phyloP scores from a whole-genome alignment of 1,140 invertebrate genomes.

The Papilio polyxenes region DNA sequence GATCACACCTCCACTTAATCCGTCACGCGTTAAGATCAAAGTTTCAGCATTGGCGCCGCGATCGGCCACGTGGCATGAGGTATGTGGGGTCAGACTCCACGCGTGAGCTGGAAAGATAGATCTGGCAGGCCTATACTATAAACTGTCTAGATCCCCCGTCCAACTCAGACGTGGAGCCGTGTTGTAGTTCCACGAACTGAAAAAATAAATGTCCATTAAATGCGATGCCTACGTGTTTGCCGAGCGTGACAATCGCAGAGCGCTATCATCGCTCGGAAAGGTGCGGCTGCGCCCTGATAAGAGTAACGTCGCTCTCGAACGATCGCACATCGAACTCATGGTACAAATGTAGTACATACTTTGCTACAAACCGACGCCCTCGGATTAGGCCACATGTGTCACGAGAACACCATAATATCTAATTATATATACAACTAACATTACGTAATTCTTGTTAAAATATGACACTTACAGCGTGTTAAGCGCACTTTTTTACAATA shows the following conservation, averaged over 20 bases:
- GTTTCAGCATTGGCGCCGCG: neutral
- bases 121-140: slow-evolving; percentile 75
- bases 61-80: slow-evolving; percentile 40
- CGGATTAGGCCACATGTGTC: slow-evolving; percentile 57
- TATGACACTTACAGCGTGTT: slow-evolving; percentile 51
- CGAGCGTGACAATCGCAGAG: slow-evolving; percentile 60
- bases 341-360: neutral
- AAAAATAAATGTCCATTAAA: slow-evolving; percentile 50
- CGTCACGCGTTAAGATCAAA: slow-evolving; percentile 61
- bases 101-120: slow-evolving; percentile 82
- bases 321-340: slow-evolving; percentile 11
- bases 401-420: slow-evolving; percentile 61
- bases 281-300: slow-evolving; percentile 77
- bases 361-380: neutral
- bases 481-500: slow-evolving; percentile 16
- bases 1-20: slow-evolving; percentile 82
- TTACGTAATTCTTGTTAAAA: slow-evolving; percentile 64
- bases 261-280: slow-evolving; percentile 76
- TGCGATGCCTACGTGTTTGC: slow-evolving; percentile 50
- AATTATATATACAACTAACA: slow-evolving; percentile 32
- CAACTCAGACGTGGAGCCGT: slow-evolving; percentile 78
- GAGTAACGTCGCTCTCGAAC: slow-evolving; percentile 46
- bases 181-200: slow-evolving; percentile 46
- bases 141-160: slow-evolving; percentile 81
- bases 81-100: slow-evolving; percentile 60